phyloP scores from a whole-genome alignment of 2,797 vertebrate species.

The Vespertilio murinus region DNA sequence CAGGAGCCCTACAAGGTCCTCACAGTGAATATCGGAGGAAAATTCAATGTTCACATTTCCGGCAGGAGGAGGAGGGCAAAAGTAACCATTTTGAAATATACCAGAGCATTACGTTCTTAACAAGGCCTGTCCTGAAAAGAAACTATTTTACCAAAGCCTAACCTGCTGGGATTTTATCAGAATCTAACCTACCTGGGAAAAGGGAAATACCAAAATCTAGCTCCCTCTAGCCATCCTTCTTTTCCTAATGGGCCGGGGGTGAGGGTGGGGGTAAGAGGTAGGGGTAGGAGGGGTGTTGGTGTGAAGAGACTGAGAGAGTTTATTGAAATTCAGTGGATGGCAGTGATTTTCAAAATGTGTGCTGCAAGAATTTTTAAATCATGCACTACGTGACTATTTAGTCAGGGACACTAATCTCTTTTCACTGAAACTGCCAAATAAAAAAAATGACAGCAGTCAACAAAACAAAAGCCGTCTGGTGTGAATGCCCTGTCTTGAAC shows the following conservation, averaged over 20 bases:
- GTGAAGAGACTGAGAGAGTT: not conserved
- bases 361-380: not conserved
- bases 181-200: not conserved
- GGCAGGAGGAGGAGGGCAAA: not conserved
- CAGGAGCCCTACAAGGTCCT: not conserved
- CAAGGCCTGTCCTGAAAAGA: not conserved
- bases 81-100: not conserved
- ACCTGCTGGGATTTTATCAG: not conserved
- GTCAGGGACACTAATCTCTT: not conserved
- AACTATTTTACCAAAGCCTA: not conserved
- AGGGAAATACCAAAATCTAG: not conserved
- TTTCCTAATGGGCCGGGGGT: too few relatives aligned
- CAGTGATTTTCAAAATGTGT: not conserved
- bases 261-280: too few relatives aligned
- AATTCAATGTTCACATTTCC: not conserved
- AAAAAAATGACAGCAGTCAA: not conserved
- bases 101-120: not conserved
- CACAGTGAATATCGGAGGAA: not conserved
- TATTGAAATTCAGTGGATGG: not conserved
- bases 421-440: not conserved
- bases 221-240: not conserved
- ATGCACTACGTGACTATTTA: not conserved
- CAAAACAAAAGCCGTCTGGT: not conserved
- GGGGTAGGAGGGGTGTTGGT: too few relatives aligned
- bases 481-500: not conserved